These are phyloP conservation scores for Chaenogobius annularis DNA, from an alignment of 2,113 vertebrate species.

Conservation along the genomic window DNA sequence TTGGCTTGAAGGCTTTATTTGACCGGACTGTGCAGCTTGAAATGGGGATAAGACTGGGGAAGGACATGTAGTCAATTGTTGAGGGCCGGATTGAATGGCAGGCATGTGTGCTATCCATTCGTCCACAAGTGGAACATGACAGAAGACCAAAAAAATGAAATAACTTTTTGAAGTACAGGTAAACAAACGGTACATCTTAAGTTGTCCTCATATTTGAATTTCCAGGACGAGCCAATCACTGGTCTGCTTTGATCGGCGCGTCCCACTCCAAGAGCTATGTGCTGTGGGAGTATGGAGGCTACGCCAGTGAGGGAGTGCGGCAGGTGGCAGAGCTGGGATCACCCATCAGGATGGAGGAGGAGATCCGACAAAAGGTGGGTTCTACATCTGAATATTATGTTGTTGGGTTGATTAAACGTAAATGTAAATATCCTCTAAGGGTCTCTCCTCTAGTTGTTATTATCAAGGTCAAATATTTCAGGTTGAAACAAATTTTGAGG, in stretches of 20 bases:
- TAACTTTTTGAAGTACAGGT: not conserved
- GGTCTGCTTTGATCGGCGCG: slow-evolving; percentile 95
- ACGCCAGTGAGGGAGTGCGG: slow-evolving; percentile 91
- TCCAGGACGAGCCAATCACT: slow-evolving; percentile 93
- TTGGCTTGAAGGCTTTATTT: no score
- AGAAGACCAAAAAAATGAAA: not conserved
- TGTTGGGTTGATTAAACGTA: not conserved
- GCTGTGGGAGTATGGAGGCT: slow-evolving; percentile 94
- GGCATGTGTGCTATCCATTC: no score
- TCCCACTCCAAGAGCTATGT: slow-evolving; percentile 92
- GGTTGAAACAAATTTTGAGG: not conserved
- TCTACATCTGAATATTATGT: not conserved
- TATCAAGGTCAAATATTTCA: not conserved
- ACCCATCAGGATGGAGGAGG: slow-evolving; percentile 97
- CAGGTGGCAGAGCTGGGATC: slow-evolving; percentile 95
- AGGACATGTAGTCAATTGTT: no score
- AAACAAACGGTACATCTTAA: not conserved
- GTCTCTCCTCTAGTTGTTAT: not conserved
- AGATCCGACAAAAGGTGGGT: slow-evolving; percentile 94
- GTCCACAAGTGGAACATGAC: not conserved
- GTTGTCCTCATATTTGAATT: not conserved
- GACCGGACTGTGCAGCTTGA: no score
- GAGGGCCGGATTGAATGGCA: no score
- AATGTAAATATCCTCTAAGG: not conserved
- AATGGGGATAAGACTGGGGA: no score